Conservation (phyloP, 2,113 vertebrate species). For the Oryctolagus cuniculus region mOryCun1.1 NC_091434.1:163070001-163070500, state of each 20-base stretch:
- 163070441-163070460: conserved; percentile 54
- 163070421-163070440: background rate
- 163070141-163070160: background rate
- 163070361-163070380: background rate
- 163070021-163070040: background rate
- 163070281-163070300: background rate
- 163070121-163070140: background rate
- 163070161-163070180: background rate
- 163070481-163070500: background rate
- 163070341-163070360: background rate
- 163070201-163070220: background rate
- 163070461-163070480: background rate
- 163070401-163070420: background rate
- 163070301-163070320: background rate
- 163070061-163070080: background rate
- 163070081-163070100: background rate
- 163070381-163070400: background rate
- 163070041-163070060: background rate
- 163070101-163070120: background rate
- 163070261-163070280: background rate
- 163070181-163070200: background rate
- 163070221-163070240: background rate
- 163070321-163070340: background rate
- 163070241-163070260: background rate
- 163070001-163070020: background rate